Percentiles rank a stretch among this genome's conserved stretches.
These are phyloP conservation scores for Rhinophrynus dorsalis DNA, from an alignment of 2,797 vertebrate genomes.

Conservation along the genomic window DNA sequence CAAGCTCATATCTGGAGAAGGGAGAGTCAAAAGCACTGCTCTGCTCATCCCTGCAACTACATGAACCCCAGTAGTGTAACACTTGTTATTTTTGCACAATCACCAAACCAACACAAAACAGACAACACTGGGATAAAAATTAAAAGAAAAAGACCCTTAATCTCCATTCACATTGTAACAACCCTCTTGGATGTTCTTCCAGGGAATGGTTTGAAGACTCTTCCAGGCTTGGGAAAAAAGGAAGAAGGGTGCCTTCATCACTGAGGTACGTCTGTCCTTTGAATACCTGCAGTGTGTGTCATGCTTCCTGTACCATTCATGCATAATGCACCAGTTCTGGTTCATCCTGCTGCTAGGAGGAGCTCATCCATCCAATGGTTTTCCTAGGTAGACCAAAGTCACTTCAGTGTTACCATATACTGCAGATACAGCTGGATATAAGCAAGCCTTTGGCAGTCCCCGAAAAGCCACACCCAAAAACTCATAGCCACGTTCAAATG, in stretches of 20 bases:
- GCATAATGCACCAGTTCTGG: slow-evolving; percentile 46
- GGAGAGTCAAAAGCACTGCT: not conserved
- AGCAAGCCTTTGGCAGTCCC: slow-evolving; percentile 92
- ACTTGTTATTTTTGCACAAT: slow-evolving; percentile 33
- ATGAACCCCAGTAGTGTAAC: not conserved
- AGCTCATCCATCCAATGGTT: slow-evolving; percentile 92
- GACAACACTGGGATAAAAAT: slow-evolving; percentile 18
- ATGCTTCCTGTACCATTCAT: slow-evolving; percentile 45
- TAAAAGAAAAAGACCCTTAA: slow-evolving; percentile 15
- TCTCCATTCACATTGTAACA: slow-evolving; percentile 37
- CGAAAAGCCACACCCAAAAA: slow-evolving; percentile 96
- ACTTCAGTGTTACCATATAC: slow-evolving; percentile 99
- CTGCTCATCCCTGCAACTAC: not conserved
- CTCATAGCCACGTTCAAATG: slow-evolving; percentile 96
- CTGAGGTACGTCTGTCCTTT: slow-evolving; percentile 56
- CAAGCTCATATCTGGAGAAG: not conserved
- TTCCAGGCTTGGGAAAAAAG: slow-evolving; percentile 10
- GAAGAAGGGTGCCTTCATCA: slow-evolving; percentile 29
- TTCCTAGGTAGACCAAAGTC: slow-evolving; percentile 98
- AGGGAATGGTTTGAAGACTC: not conserved
- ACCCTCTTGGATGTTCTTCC: slow-evolving; percentile 3
- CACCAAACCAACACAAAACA: slow-evolving; percentile 35
- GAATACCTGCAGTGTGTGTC: not conserved
- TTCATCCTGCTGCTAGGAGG: slow-evolving; percentile 44
- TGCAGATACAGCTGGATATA: slow-evolving; percentile 95